Evolutionary conservation across 1,140 invertebrate genomes (phyloP), one percentile per base, ranked within the genome.

Genomic region (Tigriopus japonicus): DNA sequence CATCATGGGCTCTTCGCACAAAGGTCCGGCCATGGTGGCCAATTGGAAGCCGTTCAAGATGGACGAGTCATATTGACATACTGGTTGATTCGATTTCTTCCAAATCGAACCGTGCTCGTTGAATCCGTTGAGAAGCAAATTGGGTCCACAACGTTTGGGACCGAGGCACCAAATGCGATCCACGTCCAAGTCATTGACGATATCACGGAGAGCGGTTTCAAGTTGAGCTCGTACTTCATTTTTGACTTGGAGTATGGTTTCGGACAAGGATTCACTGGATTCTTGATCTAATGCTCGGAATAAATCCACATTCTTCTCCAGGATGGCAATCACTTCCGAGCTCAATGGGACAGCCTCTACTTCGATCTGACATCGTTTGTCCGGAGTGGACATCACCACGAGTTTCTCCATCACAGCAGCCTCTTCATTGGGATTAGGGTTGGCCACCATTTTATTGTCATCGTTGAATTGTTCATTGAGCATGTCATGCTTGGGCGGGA

Each of bases 1-100:
- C 76, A 85, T 86, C 84, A 96, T 87, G 15, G 91, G 88, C 68
- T 97, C 93, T 70, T 96, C 89, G 74, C 93, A 97, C 17, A 96
- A 69, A 5, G 91, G 89, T 5, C 94, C 93, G 52, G 86, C 80
- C 14, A 85, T 71, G 1, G 87, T 85, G 0, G 89, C 89, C 67
- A 97, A 70, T 77, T 97, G 88, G 72, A 97, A 98, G 1, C 94
- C 93, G 75, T 86, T 92, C 1, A 35, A 35, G 28, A 35, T 35
- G 28, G 28, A 35, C 28, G 28, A 35, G 28, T 35, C 28, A 9
- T 35, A 35, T 35, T 35, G 28, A 9, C 28, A 35, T 9, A 35
- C 28, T 3, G 28, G 28, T 35, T 3, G 3, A 24, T 2, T 24
- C 3, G 19, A 24, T 9, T 19, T 51, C 23, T 24, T 2, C 49